A percentile compares a stretch with the other conserved stretches of the same genome.
Evolutionary conservation across 2,888 invertebrate genomes (phyloP).

Genomic region (Lithophane semibrunnea): DNA sequence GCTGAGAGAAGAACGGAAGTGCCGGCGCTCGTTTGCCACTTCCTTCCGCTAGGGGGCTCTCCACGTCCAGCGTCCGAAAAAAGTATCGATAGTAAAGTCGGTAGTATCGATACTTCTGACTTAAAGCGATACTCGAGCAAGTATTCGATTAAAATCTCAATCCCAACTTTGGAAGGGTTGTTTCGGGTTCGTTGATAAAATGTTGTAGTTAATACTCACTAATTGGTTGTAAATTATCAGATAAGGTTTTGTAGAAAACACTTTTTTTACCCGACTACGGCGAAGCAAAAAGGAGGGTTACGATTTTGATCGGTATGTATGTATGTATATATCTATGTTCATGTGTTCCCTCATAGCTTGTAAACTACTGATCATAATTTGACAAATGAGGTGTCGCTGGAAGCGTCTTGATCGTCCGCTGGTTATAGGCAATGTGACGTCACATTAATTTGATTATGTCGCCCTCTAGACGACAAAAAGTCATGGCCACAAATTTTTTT

Average conservation of each 20-base stretch:
- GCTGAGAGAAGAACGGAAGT: conserved; percentile 73
- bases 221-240: not conserved
- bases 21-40: conserved; percentile 72
- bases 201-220: not conserved
- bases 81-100: conserved; percentile 36
- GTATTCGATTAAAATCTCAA: not conserved
- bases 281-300: too few species aligned
- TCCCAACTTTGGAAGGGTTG: not conserved
- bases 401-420: too few species aligned
- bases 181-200: not conserved
- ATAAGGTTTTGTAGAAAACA: not conserved
- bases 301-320: too few species aligned
- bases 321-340: too few species aligned
- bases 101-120: conserved; percentile 7
- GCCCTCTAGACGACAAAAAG: too few species aligned
- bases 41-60: conserved; percentile 68
- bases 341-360: too few species aligned
- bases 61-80: conserved; percentile 42
- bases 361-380: too few species aligned
- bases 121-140: not conserved
- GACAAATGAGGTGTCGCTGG: too few species aligned
- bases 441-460: too few species aligned
- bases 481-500: too few species aligned
- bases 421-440: too few species aligned
- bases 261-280: too few species aligned